Evolutionary conservation across 2,888 invertebrate genomes (phyloP).

Genomic region (Sussaba pulchella): DNA sequence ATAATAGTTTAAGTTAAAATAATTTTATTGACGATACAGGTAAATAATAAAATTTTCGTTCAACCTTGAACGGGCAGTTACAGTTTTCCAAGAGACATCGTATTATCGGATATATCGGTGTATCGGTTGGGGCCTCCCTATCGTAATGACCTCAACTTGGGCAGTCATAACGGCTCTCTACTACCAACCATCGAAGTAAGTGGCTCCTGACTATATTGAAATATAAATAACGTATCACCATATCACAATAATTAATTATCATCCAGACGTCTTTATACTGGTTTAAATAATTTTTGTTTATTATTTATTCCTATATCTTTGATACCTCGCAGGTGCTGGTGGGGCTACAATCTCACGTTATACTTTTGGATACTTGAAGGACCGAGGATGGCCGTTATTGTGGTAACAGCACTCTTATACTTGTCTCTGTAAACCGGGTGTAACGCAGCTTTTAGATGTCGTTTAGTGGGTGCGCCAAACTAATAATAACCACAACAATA

Average conservation of each 20-base stretch:
- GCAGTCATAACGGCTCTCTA: constrained; percentile 87
- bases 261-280: too few relatives aligned
- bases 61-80: constrained; percentile 82
- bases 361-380: constrained; percentile 97
- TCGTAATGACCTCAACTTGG: constrained; percentile 90
- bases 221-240: too few relatives aligned
- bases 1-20: too few relatives aligned
- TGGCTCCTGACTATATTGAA: too few relatives aligned
- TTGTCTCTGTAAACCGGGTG: too few relatives aligned
- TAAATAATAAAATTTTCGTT: constrained; percentile 29
- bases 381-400: constrained; percentile 91
- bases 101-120: constrained; percentile 87
- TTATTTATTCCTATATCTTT: too few relatives aligned
- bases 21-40: too few relatives aligned
- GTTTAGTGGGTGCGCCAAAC: too few relatives aligned
- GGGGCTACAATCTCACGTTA: constrained; percentile 92
- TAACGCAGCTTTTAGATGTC: too few relatives aligned
- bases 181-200: constrained; percentile 85
- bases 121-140: constrained; percentile 91
- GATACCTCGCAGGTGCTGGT: constrained; percentile 89
- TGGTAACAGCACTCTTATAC: constrained; percentile 86
- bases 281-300: too few relatives aligned
- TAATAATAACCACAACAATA: too few relatives aligned
- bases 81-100: constrained; percentile 89
- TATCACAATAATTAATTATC: too few relatives aligned